phyloP scores from a whole-genome alignment of 1,140 invertebrate genomes.

The Steinernema feltiae region DNA sequence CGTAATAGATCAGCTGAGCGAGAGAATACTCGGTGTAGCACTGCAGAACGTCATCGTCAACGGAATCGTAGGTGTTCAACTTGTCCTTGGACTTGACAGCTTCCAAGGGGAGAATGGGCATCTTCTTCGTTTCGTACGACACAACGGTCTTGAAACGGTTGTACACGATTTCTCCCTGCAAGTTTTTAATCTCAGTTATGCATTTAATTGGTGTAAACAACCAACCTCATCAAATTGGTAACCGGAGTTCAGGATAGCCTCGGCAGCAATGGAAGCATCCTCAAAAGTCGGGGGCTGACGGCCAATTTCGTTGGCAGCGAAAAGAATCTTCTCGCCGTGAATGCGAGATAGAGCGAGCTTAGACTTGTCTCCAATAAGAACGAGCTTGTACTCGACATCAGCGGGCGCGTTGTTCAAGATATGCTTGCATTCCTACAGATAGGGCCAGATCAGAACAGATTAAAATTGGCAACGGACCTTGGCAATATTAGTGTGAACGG shows the following conservation, averaged over 20 bases:
- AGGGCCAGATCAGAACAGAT: background rate
- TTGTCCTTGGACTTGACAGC: conserved; percentile 60
- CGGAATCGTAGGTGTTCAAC: conserved; percentile 61
- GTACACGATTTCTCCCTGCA: conserved; percentile 51
- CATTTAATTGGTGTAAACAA: conserved; percentile 70
- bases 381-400: conserved; percentile 72
- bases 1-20: conserved; percentile 82
- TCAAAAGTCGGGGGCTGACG: conserved; percentile 83
- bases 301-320: conserved; percentile 68
- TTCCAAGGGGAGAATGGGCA: conserved; percentile 75
- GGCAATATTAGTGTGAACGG: conserved; percentile 82
- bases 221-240: conserved; percentile 80
- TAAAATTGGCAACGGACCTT: conserved; percentile 64
- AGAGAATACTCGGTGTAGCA: conserved; percentile 91
- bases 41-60: conserved; percentile 78
- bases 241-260: conserved; percentile 72
- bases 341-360: conserved; percentile 72
- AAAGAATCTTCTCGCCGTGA: conserved; percentile 74
- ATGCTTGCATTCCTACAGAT: conserved; percentile 45
- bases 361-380: conserved; percentile 92
- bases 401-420: conserved; percentile 62
- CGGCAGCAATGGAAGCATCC: conserved; percentile 79
- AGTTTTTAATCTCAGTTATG: conserved; percentile 17
- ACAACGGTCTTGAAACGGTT: conserved; percentile 70
- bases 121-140: conserved; percentile 74